A percentile compares a stretch with the other conserved stretches of the same genome.
phyloP scores from a whole-genome alignment of 1,140 invertebrate genomes.

The Whitmania pigra region DNA sequence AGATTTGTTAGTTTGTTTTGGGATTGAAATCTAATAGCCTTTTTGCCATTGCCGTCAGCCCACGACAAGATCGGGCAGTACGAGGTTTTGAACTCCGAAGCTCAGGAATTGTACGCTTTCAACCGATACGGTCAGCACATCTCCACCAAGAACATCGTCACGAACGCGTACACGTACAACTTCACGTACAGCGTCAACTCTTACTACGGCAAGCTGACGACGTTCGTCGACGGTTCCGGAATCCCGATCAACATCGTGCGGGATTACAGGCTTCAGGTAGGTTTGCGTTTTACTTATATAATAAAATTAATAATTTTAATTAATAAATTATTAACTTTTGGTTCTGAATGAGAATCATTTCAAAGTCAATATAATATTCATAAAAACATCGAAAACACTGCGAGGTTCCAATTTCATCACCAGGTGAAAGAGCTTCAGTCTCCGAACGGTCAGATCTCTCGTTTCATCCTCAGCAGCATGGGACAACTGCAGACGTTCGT shows the following conservation, averaged over 20 bases:
- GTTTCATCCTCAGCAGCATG: slow-evolving; percentile 66
- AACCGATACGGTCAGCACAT: slow-evolving; percentile 89
- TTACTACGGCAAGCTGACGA: slow-evolving; percentile 81
- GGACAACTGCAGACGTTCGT: slow-evolving; percentile 73
- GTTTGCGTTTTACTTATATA: too few species aligned
- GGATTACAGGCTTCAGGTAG: slow-evolving; percentile 44
- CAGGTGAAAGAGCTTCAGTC: slow-evolving; percentile 81
- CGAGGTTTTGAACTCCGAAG: slow-evolving; percentile 75
- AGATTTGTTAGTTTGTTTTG: too few species aligned
- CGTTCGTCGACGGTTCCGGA: slow-evolving; percentile 78
- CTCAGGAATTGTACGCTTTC: slow-evolving; percentile 85
- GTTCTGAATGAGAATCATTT: too few species aligned
- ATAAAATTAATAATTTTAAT: too few species aligned
- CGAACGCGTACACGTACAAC: slow-evolving; percentile 73
- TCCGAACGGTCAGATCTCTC: slow-evolving; percentile 79
- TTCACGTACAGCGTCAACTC: slow-evolving; percentile 93
- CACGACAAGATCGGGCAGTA: slow-evolving; percentile 69
- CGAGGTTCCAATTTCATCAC: too few species aligned
- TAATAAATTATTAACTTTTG: too few species aligned
- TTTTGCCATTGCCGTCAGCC: too few species aligned
- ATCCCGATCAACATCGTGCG: slow-evolving; percentile 69
- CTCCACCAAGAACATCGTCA: slow-evolving; percentile 78
- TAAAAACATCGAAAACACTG: too few species aligned
- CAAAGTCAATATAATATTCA: too few species aligned
- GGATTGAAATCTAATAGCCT: too few species aligned